Base-by-base conservation (phyloP, 2,797 vertebrate genomes). In the Aulostomus chinensis region DNA sequence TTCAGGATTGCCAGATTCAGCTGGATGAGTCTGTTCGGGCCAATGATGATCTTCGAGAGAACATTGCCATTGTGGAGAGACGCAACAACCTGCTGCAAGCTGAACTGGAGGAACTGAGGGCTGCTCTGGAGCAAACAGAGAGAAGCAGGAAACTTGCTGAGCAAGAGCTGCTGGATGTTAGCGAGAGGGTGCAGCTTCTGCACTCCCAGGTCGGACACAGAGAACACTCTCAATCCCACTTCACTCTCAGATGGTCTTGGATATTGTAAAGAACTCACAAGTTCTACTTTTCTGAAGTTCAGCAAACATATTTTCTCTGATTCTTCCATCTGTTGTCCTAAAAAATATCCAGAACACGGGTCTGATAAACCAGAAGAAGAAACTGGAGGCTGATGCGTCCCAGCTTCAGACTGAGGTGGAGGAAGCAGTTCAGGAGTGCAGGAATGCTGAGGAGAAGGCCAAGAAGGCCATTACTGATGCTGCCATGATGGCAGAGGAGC, bases 401-500 rank as follows among this genome's bases (percentile, higher is more conserved):
- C 93, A 94, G 43, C 88, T 93, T 67, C 94, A 95, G 9, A 84
- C 7, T 1, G 92, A 94, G 58, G 84, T 85, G 2, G 93, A 96
- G 17, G 93, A 94, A 9, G 84, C 92, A 0, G 41, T 93, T 26
- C 93, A 96, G 73, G 95, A 96, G 62, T 91, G 90, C 69, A 87
- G 91, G 17, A 95, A 94, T 0, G 93, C 94, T 35, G 94, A 97
- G 41, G 94, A 97, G 30, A 98, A 95, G 38, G 94, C 94, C 50
- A 97, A 94, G 78, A 96, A 96, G 65, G 94, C 94, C 3, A 93
- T 96, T 54, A 95, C 92, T n/a, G 93, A 96, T 54, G 94, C 95
- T 0, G 94, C 95, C 86, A 94, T 95, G 94, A 95, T 95, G 94
- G 93, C 93, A 0, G 94, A 95, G 76, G 93, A 95, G 81, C 81